A percentile compares a stretch with the other conserved stretches of the same genome.
Conservation (phyloP, 1,140 invertebrate genomes). For the Calephelis virginiensis region DNA sequence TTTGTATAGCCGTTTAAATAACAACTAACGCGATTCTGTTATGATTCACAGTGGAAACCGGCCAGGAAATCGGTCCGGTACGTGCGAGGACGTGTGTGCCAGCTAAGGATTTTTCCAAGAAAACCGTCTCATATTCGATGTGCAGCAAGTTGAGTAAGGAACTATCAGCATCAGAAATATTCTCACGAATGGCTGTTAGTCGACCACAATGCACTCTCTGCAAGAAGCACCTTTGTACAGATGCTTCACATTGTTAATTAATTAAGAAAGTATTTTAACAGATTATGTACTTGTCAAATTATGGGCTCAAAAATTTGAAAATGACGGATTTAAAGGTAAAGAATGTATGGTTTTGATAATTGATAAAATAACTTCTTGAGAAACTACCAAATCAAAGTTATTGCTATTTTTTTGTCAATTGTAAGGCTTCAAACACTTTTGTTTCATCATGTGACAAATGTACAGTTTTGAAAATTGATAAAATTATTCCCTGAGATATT, state of each 20-base stretch:
- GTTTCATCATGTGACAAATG: too few relatives aligned
- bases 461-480: conserved; percentile 15
- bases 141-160: conserved; percentile 71
- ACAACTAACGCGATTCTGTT: not conserved
- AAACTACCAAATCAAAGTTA: too few relatives aligned
- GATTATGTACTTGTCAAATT: conserved; percentile 1
- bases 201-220: conserved; percentile 64
- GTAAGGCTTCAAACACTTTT: too few relatives aligned
- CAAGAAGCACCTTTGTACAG: conserved; percentile 64
- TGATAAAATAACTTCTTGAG: too few relatives aligned
- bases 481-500: too few relatives aligned
- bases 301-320: not conserved
- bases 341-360: too few relatives aligned
- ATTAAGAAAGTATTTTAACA: not conserved
- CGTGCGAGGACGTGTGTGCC: conserved; percentile 69
- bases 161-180: conserved; percentile 64
- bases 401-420: too few relatives aligned
- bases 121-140: conserved; percentile 66
- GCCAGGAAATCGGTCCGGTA: conserved; percentile 67
- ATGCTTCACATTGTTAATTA: conserved; percentile 54
- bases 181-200: conserved; percentile 58
- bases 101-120: conserved; percentile 68
- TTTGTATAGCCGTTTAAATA: not conserved
- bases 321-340: too few relatives aligned
- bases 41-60: conserved; percentile 58